Evolutionary conservation across 2,113 vertebrate species (phyloP), one percentile per base, ranked within the genome.

Genomic region (Lasiurus cinereus): DNA sequence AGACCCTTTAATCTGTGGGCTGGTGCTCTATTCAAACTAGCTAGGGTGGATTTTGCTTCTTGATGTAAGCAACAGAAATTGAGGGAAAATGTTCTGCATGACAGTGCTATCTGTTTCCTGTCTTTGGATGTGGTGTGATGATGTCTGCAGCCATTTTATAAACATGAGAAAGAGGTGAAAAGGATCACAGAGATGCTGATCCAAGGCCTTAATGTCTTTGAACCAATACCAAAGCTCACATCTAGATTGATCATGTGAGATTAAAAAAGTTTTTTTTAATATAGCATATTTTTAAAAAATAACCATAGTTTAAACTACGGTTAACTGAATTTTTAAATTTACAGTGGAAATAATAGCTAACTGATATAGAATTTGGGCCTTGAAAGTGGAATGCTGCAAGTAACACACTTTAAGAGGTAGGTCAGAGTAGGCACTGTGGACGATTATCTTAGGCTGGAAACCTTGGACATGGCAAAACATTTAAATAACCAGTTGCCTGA

Each of bases 291-390:
- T 6, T 39, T 39, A 3, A 74, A 46, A 73, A 46, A 46, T 46
- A 73, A 46, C 39, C 13, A 46, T 43, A 56, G 54, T 56, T 56
- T 91, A 39, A 56, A 59, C 36, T 83, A 29, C 50, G n/a, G 18
- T 56, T 93, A 76, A n/a, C 22, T 94, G 50, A 64, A 22, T 72
- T 85, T 90, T 87, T 31, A 46, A 36, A 82, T 91, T 79, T 90
- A 43, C 4, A 70, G 5, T 11, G n/a, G 36, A 50, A 78, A 87
- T 43, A 14, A 2, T 83, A 56, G 29, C 29, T 73, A 46, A 56
- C 9, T 31, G 66, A 80, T 52, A 56, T 0, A 85, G 54, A 90
- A 95, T 90, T 89, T 90, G 74, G 46, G 29, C 24, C 64, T 62
- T 74, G 31, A 31, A 74, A 62, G 27, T 73, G 46, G 54, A 92